Base-by-base conservation (phyloP, 2,888 invertebrate species). In the Dryocosmus kuriphilus region DNA sequence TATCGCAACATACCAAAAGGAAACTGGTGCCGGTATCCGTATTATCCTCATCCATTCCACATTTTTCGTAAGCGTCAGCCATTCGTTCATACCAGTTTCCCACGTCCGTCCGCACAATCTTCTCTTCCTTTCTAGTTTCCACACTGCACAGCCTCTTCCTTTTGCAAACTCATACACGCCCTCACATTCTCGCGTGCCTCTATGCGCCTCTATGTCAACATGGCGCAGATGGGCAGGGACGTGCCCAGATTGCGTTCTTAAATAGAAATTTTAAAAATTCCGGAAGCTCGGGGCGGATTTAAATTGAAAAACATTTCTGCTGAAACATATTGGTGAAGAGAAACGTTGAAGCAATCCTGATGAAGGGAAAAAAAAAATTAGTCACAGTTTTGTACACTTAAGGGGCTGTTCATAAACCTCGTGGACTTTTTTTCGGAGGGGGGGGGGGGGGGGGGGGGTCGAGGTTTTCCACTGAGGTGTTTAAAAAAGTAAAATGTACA, bases 221-320 rank as follows among this genome's bases (percentile, higher is more conserved):
- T 51, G 71, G 30, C 30, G 30, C 71, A 71, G 71, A 71, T 71
- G 71, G 71, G 51, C 24, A 67, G 24, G 30, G 51, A 71, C 51
- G 71, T 51, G 51, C 51, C 71, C 71, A 71, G 71, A 71, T 71
- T 71, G 71, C 71, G 51, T 71, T 71, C 71, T 71, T 71, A 51
- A 51, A 30, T 51, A 51, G 46, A 71, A 71, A 71, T 71, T 71
- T n/a, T 32, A 71, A 71, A 71, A 71, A 71, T 71, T 71, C 71
- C 71, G 71, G 71, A 71, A 71, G 51, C 46, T 51, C 51, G n/a
- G 51, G n/a, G 71, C 30, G 71, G 71, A 71, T 71, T 51, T 30
- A 71, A 71, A 71, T 71, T 51, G 71, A 71, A 71, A 51, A 71
- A 71, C 51, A 71, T 46, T 71, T 51, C 51, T 71, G n/a, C 30